Evolutionary conservation across 2,113 vertebrate genomes (phyloP).

Genomic region (Myodes glareolus): DNA sequence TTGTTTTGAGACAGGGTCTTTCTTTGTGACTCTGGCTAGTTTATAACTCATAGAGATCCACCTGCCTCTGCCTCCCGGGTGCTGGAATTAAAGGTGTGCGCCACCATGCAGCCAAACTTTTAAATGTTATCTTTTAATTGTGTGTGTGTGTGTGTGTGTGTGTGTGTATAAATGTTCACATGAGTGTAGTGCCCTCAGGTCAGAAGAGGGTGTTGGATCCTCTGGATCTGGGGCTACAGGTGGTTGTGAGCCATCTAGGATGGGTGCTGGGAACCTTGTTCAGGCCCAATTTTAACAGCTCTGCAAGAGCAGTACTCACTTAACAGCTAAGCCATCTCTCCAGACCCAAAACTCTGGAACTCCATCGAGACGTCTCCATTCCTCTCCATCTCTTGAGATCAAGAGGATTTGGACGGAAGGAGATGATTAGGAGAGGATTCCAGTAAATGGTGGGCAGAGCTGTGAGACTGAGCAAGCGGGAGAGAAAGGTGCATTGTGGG

Average conservation of each 20-base stretch:
- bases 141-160: neutral
- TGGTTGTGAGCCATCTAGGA: neutral
- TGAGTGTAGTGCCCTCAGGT: neutral
- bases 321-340: neutral
- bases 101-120: neutral
- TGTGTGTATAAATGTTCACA: no score
- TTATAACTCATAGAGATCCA: neutral
- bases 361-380: neutral
- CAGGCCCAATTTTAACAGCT: neutral
- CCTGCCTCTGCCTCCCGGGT: neutral
- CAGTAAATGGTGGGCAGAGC: neutral
- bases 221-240: neutral
- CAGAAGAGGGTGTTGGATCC: neutral
- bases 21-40: neutral
- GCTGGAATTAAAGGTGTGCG: neutral
- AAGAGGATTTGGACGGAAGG: neutral
- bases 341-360: neutral
- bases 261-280: neutral
- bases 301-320: neutral
- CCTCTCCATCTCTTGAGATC: neutral
- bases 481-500: neutral
- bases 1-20: neutral
- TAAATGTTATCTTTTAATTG: neutral
- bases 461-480: neutral
- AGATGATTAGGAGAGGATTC: neutral